Evolutionary conservation across 2,113 vertebrate genomes (phyloP).

Genomic region (Forbesichthys papilliferus): DNA sequence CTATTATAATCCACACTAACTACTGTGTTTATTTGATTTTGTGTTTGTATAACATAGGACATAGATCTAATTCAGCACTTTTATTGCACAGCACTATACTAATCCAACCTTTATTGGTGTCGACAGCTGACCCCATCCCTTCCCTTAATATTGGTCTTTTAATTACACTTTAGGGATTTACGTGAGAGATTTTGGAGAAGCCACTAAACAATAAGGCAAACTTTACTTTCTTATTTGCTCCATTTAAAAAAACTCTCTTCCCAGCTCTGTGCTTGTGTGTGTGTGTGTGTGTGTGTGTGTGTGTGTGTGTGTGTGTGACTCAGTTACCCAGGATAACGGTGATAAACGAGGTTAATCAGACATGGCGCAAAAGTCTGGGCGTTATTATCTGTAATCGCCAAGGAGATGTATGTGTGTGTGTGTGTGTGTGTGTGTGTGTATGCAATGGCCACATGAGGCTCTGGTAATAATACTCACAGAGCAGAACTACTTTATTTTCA

Average conservation of each 20-base stretch:
- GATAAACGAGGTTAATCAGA: conserved; percentile 66
- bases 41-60: no score
- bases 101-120: not conserved
- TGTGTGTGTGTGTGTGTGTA: not conserved
- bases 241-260: not conserved
- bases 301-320: conserved; percentile 6
- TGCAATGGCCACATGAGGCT: conserved; percentile 23
- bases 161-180: not conserved
- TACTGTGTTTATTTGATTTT: no score
- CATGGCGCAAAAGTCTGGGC: conserved; percentile 34
- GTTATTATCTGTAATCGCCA: conserved; percentile 60
- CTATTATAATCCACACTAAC: no score
- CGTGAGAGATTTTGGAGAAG: not conserved
- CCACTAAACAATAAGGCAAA: not conserved
- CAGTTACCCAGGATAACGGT: conserved; percentile 29
- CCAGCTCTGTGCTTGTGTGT: not conserved
- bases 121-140: not conserved
- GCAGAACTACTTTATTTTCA: conserved; percentile 36
- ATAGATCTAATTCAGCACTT: not conserved
- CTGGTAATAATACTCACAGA: conserved; percentile 44
- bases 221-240: conserved; percentile 4
- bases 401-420: conserved; percentile 16
- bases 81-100: not conserved
- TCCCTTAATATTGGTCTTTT: not conserved
- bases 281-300: conserved; percentile 10